Evolutionary conservation across 2,113 vertebrate genomes (phyloP).

Genomic region (Hypanus sabinus): DNA sequence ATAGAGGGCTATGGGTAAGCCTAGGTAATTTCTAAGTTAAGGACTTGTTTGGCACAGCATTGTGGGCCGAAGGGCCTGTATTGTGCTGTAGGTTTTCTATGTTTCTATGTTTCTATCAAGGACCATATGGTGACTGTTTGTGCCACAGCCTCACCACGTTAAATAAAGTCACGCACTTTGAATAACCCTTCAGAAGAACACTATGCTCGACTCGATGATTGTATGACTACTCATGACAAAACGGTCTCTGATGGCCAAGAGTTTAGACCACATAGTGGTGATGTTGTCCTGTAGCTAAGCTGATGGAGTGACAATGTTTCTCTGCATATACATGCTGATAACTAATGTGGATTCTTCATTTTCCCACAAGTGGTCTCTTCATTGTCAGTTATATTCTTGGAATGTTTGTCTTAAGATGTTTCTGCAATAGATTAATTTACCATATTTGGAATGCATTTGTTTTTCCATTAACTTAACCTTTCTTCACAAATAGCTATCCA

Average conservation of each 20-base stretch:
- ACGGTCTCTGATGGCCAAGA: background rate
- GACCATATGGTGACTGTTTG: too few relatives aligned
- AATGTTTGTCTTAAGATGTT: background rate
- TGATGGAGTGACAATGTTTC: background rate
- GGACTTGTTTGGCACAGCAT: too few relatives aligned
- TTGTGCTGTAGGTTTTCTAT: too few relatives aligned
- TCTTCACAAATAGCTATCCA: background rate
- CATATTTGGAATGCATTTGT: background rate
- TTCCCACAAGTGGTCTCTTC: background rate
- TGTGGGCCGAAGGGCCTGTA: too few relatives aligned
- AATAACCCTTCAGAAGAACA: too few relatives aligned
- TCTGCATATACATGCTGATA: background rate
- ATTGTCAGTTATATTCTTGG: background rate
- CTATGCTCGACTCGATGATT: too few relatives aligned
- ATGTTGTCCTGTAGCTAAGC: background rate
- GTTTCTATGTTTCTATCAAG: too few relatives aligned
- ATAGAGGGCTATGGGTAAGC: too few relatives aligned
- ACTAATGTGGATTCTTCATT: background rate
- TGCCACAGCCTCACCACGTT: too few relatives aligned
- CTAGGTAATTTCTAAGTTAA: too few relatives aligned
- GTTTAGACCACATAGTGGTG: constrained; percentile 13
- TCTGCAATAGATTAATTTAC: constrained; percentile 25
- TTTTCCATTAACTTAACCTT: background rate
- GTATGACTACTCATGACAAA: background rate
- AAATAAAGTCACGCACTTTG: too few relatives aligned